Evolutionary conservation across 2,797 vertebrate species (phyloP), one percentile per base, ranked within the genome.

Genomic region (Schizopygopsis pylzovi): DNA sequence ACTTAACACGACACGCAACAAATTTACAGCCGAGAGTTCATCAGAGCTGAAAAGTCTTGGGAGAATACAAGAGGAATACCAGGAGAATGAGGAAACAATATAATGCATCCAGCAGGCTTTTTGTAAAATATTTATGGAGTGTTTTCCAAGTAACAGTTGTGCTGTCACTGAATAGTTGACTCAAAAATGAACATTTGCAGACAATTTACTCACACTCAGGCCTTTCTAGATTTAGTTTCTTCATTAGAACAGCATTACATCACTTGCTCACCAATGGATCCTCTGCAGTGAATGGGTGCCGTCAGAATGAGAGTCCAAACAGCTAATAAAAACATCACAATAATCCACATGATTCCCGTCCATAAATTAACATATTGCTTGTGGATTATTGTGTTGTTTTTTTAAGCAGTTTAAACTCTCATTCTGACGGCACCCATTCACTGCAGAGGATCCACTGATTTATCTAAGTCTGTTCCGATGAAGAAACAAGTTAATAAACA

Each of bases 11-110:
- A 92, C 88, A 86, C 85, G 39, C 88, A 16, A 85, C 88, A 86
- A 85, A 91, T 92, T 87, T 91, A 93, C 91, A 91, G 92, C 70
- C 54, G 87, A 56, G 79, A 56, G 91, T 92, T 92, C 8, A 81
- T 81, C 84, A 75, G 78, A 81, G 70, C 78, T 65, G 45, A 73
- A 65, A 81, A 43, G 59, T 49, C 8, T 39, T 37, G 2, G 4
- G 83, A 59, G 73, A 59, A 71, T 85, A 61, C 18, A 37, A 7
- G 47, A 56, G 18, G 9, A 54, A 54, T 15, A 25, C 49, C 11
- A 18, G 63, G 45, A 77, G 22, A 63, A 73, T 10, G n/a, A 25
- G 10, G 16, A 41, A 85, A 47, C 39, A 37, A 56, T 20, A 41
- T 4, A 54, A 77, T 6, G 54, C n/a, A 54, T 39, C 22, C 11